Evolutionary conservation across 2,888 invertebrate species (phyloP), one percentile per base, ranked within the genome.

Genomic region (Autographa pulchrina): DNA sequence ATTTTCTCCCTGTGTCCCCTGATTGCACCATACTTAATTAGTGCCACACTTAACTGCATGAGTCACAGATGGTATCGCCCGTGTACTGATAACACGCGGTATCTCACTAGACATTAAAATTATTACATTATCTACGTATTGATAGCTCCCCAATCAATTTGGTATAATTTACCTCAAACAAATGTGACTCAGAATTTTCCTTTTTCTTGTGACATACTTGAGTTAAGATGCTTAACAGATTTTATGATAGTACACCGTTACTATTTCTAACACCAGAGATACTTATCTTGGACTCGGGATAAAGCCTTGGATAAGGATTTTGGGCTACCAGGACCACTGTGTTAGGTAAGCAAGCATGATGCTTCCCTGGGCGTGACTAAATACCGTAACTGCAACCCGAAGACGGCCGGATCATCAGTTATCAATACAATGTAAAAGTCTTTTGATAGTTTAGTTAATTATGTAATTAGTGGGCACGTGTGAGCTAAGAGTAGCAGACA

Each of bases 401-500:
- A 41, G 41, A 41, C 13, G 11, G 13, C 13, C 13, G 13, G 41
- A 41, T 41, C 13, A 13, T 13, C 13, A 25, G 25, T 25, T 2
- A 25, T 25, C 25, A 25, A 25, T 25, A 2, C 25, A 25, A 25
- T 25, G 25, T 35, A 56, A 18, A 60, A 43, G 43, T 16, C 41
- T 43, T 9, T 54, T 64, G 32, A 0, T 16, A 16, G 25, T 35
- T 56, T 32, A 11, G 52, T 20, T 13, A 61, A 58, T 74, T 61
- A 32, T 16, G 16, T 25, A 20, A 38, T 52, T n/a, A 63, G 32
- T 18, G 31, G 18, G n/a, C n/a, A 20, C 38, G 14, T 25, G 20
- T 25, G 64, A 48, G 48, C n/a, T 13, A 78, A 61, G n/a, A 77
- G 70, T 73, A 78, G 78, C 68, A 70, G 69, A 80, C 64, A 85